Evolutionary conservation across 2,797 vertebrate species (phyloP), one percentile per base, ranked within the genome.

Genomic region (Dendrocincla fuliginosa): DNA sequence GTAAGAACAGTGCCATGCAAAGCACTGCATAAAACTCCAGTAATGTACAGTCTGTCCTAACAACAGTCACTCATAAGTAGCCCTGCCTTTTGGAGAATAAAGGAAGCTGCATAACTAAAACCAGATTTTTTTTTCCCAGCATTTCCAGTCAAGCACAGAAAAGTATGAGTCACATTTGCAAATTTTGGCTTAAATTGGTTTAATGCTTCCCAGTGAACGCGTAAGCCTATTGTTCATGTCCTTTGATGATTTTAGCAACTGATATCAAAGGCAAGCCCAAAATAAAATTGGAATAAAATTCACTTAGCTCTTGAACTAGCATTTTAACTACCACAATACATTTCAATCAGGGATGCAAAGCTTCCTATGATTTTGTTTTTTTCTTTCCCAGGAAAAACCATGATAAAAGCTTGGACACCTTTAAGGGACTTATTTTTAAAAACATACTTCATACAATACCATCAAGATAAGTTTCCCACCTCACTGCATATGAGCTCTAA

Each of bases 111-210:
- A 80, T 20, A 89, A 94, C 41, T 87, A 67, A 77, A 94, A 53
- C 8, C 13, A 41, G 32, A 25, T 44, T 79, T 91, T 77, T 77
- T 75, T 71, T 13, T 0, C 17, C 42, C 67, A 89, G 75, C 61
- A 67, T 85, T 81, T 94, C 78, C 84, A 95, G 68, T 92, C 82
- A 92, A 93, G 89, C 78, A 93, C 23, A 89, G 84, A 85, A 89
- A 64, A 87, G 92, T 47, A 94, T 96, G 95, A 97, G 84, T 95
- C 95, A 97, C n/a, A 89, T 91, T 84, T 95, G 93, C 95, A 96
- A 96, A 96, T 96, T 93, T 30, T 93, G 92, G 84, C 39, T 87
- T 94, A 92, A 96, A 89, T 83, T 95, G 89, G 75, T 71, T 96
- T 95, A 95, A 95, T 81, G 82, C 53, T 91, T 96, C 61, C 81